These are phyloP conservation scores for Halocaridina rubra DNA, from an alignment of 2,888 invertebrate species.

Conservation along the genomic window DNA sequence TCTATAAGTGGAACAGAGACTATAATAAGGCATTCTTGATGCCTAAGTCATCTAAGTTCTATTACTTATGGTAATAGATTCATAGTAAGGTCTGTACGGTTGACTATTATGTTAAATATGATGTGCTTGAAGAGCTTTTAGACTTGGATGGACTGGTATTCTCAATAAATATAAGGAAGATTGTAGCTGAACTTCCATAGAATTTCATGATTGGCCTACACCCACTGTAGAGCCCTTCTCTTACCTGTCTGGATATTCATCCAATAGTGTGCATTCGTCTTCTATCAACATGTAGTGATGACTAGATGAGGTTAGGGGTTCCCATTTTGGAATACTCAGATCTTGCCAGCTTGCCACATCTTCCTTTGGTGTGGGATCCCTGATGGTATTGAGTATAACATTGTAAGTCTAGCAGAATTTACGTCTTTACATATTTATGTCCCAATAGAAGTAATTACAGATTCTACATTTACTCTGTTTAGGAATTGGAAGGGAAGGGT, in stretches of 20 bases:
- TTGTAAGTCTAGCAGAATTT: not conserved
- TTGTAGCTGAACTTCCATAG: not conserved
- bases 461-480: not conserved
- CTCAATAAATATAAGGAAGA: not conserved
- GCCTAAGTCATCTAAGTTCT: not conserved
- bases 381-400: not conserved
- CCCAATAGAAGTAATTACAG: not conserved
- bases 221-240: not conserved
- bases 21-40: not conserved
- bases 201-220: not conserved
- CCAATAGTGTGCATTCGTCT: not conserved
- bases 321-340: not conserved
- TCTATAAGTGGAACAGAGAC: not conserved
- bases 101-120: too few relatives aligned
- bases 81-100: not conserved
- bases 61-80: not conserved
- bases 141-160: not conserved
- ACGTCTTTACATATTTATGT: too few relatives aligned
- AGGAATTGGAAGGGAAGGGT: not conserved
- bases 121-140: too few relatives aligned
- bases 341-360: not conserved
- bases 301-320: not conserved
- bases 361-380: not conserved
- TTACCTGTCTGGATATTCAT: not conserved
- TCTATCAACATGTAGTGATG: not conserved